Percentiles rank a stretch among this genome's conserved stretches.
Conservation (phyloP, 2,888 invertebrate species). For the Ennomos erosarius region DNA sequence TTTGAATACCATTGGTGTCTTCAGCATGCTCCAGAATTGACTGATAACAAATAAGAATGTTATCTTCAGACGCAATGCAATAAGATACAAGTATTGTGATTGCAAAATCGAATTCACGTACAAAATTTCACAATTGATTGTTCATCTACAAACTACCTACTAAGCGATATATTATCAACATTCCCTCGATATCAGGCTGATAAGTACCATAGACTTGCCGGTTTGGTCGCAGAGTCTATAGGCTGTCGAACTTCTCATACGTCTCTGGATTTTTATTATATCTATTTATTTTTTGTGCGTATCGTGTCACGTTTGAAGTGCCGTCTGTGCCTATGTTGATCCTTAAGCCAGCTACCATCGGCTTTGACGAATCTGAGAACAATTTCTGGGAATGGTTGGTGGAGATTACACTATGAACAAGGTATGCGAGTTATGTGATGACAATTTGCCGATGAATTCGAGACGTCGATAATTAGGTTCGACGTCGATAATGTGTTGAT, state of each 20-base stretch:
- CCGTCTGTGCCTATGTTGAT: slow-evolving; percentile 47
- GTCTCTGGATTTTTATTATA: slow-evolving; percentile 7
- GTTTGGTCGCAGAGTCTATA: slow-evolving; percentile 19
- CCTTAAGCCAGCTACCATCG: slow-evolving; percentile 18
- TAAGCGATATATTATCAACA: slow-evolving; percentile 25
- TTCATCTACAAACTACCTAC: slow-evolving; percentile 27
- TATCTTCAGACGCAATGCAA: slow-evolving; percentile 11
- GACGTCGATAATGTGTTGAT: not conserved
- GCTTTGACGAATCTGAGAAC: slow-evolving; percentile 47
- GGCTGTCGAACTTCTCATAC: slow-evolving; percentile 1
- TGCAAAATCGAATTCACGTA: slow-evolving; percentile 21
- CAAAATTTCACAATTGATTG: slow-evolving; percentile 19
- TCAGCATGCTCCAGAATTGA: not conserved
- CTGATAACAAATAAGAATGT: not conserved
- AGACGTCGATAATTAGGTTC: too few relatives aligned
- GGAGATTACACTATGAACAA: slow-evolving; percentile 67
- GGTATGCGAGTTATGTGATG: slow-evolving; percentile 42
- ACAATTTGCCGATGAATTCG: too few relatives aligned
- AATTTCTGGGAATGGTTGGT: slow-evolving; percentile 61
- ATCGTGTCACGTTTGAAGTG: slow-evolving; percentile 3
- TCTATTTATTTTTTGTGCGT: slow-evolving; percentile 22
- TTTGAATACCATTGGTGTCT: too few relatives aligned
- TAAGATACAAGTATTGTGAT: slow-evolving; percentile 17
- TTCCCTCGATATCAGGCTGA: slow-evolving; percentile 31
- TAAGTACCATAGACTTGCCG: slow-evolving; percentile 26